Base-by-base conservation (phyloP, 1,140 invertebrate species). In the Trissolcus basalis region DNA sequence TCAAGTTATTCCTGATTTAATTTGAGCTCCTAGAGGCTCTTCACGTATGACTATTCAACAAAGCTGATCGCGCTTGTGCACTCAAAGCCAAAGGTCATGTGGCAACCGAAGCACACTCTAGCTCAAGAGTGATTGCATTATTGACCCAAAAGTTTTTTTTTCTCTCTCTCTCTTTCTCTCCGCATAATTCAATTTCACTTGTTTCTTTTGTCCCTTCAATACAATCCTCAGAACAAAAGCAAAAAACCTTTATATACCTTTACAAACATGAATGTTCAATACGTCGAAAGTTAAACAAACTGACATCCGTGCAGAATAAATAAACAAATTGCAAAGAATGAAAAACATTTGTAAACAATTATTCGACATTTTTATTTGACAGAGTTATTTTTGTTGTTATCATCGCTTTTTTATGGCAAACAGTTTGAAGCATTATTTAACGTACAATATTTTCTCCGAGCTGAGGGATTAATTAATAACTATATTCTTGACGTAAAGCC, bases 401-500 rank as follows among this genome's bases (percentile, higher is more conserved):
- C n/a, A n/a, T n/a, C n/a, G 9, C n/a, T 39, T 39, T 39, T 11
- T 39, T 8, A 27, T n/a, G n/a, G 19, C 9, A 1, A 39, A 39
- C 36, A 39, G 36, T 39, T 39, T 39, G 80, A 63, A 78, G 83
- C 80, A 81, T 85, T 83, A 85, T 85, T 84, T 83, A 81, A 77
- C 77, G 75, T 72, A 68, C 61, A 61, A 43, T 60, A 71, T 50
- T 61, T 60, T 54, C 56, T 44, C 70, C 75, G 64, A 77, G 81
- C 55, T 79, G 67, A 61, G 14, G 73, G 82, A 85, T 86, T 85
- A 84, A 86, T 86, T 84, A 84, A 83, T 84, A 84, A 84, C 83
- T 80, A 84, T 27, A 27, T 81, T 79, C 69, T 63, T 55, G 60
- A 70, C 36, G 56, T 71, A 71, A 61, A 79, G 73, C 77, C 68